phyloP scores from a whole-genome alignment of 2,888 invertebrate genomes.

The Eupeodes latifasciatus region DNA sequence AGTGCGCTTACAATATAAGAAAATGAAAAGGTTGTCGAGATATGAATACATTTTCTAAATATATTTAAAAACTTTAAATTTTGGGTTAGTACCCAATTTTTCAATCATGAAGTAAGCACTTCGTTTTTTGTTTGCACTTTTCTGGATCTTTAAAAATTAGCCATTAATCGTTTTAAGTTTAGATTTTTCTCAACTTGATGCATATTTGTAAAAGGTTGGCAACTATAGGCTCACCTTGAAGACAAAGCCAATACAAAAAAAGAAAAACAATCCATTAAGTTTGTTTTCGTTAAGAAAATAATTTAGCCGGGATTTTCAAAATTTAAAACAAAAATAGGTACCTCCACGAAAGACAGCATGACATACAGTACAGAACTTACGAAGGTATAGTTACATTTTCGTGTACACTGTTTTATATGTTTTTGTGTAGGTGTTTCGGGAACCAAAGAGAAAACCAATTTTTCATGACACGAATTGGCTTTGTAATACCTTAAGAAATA shows the following conservation, averaged over 20 bases:
- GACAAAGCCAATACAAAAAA: background rate
- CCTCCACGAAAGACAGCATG: constrained; percentile 4
- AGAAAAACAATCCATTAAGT: constrained; percentile 8
- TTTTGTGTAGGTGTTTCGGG: background rate
- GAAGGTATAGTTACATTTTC: background rate
- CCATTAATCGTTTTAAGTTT: too few relatives aligned
- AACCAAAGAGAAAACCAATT: background rate
- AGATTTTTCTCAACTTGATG: too few relatives aligned
- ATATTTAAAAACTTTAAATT: too few relatives aligned
- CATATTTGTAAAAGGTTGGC: background rate
- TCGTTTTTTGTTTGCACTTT: too few relatives aligned
- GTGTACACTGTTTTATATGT: background rate
- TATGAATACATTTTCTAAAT: too few relatives aligned
- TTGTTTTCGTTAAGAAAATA: constrained; percentile 10
- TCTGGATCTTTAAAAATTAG: too few relatives aligned
- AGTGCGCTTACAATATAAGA: too few relatives aligned
- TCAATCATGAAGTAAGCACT: too few relatives aligned
- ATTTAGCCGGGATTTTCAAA: constrained; percentile 17
- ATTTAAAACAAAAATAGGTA: background rate
- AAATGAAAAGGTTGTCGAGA: too few relatives aligned
- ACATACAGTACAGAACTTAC: too few relatives aligned
- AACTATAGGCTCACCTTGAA: background rate
- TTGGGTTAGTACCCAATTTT: too few relatives aligned
- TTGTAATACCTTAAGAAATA: constrained; percentile 18
- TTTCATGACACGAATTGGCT: constrained; percentile 27